Evolutionary conservation across 2,797 vertebrate genomes (phyloP).

Genomic region (Oreochromis mossambicus): DNA sequence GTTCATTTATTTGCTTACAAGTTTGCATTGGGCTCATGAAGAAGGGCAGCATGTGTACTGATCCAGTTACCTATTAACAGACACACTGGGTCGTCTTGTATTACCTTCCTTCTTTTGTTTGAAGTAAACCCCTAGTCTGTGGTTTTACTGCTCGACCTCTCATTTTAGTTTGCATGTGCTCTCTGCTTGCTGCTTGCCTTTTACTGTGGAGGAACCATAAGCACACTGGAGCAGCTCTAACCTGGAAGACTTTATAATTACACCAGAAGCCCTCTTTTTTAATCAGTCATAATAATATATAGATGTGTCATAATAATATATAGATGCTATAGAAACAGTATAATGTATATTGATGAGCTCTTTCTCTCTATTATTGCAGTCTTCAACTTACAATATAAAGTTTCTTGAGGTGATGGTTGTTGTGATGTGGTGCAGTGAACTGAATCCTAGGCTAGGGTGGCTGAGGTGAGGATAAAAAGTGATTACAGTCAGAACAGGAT

Average conservation of each 20-base stretch:
- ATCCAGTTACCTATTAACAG: conserved; percentile 62
- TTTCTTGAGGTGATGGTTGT: no score
- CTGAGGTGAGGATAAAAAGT: no score
- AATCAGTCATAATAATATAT: neutral
- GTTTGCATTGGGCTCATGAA: conserved; percentile 4
- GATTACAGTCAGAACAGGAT: no score
- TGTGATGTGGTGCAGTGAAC: no score
- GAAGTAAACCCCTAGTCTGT: conserved; percentile 19
- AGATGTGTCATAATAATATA: neutral
- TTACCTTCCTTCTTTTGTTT: conserved; percentile 41
- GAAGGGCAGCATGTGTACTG: neutral
- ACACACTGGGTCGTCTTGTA: conserved; percentile 17
- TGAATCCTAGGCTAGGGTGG: no score
- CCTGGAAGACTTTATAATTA: neutral
- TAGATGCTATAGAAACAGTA: neutral
- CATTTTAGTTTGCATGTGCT: neutral
- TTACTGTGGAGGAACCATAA: neutral
- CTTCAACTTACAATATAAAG: no score
- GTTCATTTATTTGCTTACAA: conserved; percentile 28
- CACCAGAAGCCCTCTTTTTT: neutral
- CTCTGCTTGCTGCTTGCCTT: neutral
- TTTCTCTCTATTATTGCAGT: neutral
- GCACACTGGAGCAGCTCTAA: neutral
- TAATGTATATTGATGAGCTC: neutral
- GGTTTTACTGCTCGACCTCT: conserved; percentile 14